Evolutionary conservation across 2,888 invertebrate genomes (phyloP).

Genomic region (Leucania comma): DNA sequence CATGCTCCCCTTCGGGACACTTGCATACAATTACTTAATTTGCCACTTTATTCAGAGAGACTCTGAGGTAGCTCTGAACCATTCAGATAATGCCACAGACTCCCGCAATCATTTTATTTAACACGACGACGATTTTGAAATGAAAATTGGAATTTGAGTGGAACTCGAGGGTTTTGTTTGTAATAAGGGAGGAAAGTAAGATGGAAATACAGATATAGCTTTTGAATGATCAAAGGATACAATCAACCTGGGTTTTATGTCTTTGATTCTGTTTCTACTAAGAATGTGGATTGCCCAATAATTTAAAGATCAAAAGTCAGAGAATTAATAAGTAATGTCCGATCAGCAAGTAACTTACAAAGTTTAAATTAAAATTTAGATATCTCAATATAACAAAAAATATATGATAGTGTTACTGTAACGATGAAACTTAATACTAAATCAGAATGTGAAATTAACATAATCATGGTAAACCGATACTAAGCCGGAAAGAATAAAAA

Average conservation of each 20-base stretch:
- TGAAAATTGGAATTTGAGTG: conserved; percentile 59
- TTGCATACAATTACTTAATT: conserved; percentile 79
- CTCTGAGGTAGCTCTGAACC: conserved; percentile 58
- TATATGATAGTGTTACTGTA: neutral
- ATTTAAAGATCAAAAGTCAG: neutral
- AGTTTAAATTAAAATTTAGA: neutral
- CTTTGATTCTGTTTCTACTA: neutral
- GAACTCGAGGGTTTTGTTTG: conserved; percentile 45
- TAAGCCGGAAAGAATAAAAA: neutral
- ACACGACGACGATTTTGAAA: conserved; percentile 58
- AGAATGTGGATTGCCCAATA: neutral
- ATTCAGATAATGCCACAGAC: conserved; percentile 61
- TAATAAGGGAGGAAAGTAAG: conserved; percentile 25
- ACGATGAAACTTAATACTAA: neutral
- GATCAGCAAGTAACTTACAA: neutral
- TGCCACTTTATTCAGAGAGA: conserved; percentile 68
- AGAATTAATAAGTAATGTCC: neutral
- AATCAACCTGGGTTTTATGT: conserved; percentile 39
- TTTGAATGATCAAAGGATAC: conserved; percentile 40
- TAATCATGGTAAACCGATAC: neutral
- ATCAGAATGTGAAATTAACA: neutral
- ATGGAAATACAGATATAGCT: conserved; percentile 18
- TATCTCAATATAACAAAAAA: neutral
- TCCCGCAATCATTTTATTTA: conserved; percentile 63
- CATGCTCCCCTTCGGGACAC: conserved; percentile 66